Base-by-base conservation (phyloP, 2,797 vertebrate species). In the Chaenodraco wilsoni region DNA sequence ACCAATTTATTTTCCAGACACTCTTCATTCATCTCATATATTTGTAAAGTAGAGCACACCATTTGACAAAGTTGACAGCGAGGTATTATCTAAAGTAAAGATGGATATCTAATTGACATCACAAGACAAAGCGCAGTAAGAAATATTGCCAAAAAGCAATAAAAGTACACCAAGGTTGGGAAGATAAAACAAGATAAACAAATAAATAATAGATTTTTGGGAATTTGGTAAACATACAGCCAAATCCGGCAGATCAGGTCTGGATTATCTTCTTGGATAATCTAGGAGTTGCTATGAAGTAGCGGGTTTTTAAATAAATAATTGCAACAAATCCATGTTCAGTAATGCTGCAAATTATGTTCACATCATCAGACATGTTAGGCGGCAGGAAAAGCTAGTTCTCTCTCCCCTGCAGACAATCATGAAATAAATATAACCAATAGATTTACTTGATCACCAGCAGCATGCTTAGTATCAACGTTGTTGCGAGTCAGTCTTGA, bases 101-200 rank as follows among this genome's bases (percentile, higher is more conserved):
- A 78, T 62, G 15, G 59, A 61, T 62, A 23, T 9, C 4, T 19
- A 27, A 40, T 21, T 65, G 72, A 77, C 12, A 37, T 65, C 37
- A 55, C 27, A 55, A 61, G 9, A 37, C 8, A 37, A 55, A 40
- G 9, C 9, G 65, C 68, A 33, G 5, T 41, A 44, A 60, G 14
- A 58, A 44, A 51, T 52, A 59, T 48, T 65, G 66, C 9, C 46
- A 61, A 45, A 56, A 49, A 0, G 21, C 9, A 45, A 27, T 14
- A 49, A 52, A 43, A 50, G 51, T 13, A 21, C 3, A 15, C 48
- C 40, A 23, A 71, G n/a, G 17, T 63, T 56, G 63, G 52, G 21
- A 37, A 8, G 19, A 63, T 37, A 51, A 45, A 49, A 17, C 23
- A 33, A 27, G 10, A 56, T 51, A 19, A 17, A 60, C 21, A 41